These are phyloP conservation scores for Quiscalus mexicanus DNA, from an alignment of 2,113 vertebrate genomes.

Conservation along the genomic window DNA sequence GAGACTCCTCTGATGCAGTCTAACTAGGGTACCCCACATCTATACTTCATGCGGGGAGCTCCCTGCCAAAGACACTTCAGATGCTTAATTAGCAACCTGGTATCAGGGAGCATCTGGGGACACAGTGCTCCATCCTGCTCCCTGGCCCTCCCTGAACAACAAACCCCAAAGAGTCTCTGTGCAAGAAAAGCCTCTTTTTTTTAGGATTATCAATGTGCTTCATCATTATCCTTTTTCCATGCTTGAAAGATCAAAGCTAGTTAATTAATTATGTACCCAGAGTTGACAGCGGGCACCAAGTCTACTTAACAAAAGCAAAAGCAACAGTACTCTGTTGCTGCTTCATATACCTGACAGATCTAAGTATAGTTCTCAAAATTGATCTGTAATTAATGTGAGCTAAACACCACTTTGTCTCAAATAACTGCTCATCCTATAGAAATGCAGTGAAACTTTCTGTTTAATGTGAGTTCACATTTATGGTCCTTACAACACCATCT, in stretches of 20 bases:
- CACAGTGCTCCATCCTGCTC: neutral
- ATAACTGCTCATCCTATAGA: neutral
- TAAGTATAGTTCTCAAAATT: neutral
- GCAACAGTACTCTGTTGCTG: neutral
- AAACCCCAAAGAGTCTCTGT: neutral
- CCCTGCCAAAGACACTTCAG: neutral
- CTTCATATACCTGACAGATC: neutral
- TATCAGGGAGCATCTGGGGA: neutral
- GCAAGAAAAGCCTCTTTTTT: neutral
- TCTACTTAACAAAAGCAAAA: neutral
- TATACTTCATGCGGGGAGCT: neutral
- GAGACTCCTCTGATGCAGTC: neutral
- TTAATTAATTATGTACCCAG: neutral
- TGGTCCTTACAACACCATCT: fast-evolving
- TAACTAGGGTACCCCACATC: neutral
- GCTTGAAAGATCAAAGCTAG: neutral
- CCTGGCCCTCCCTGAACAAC: neutral
- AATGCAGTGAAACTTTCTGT: neutral
- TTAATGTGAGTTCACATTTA: neutral
- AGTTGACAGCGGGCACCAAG: neutral
- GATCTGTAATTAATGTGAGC: neutral
- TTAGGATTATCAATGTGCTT: neutral
- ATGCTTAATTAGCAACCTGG: neutral
- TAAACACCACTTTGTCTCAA: neutral
- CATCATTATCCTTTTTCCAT: neutral